Base-by-base conservation (phyloP, 2,888 invertebrate species). In the Aleiodes testaceus region DNA sequence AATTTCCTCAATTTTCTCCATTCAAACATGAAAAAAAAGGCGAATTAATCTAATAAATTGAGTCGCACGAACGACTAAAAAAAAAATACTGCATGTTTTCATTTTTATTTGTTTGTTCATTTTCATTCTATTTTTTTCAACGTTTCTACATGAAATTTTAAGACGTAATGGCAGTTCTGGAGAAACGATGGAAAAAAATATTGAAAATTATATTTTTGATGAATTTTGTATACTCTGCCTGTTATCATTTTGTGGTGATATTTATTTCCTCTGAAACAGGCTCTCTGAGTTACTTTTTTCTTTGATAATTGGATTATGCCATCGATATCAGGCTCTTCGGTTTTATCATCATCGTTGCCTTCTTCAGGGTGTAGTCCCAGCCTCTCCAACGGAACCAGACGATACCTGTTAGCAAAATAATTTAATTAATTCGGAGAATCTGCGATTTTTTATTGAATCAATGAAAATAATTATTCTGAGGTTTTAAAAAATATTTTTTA, bases 351-450 rank as follows among this genome's bases (percentile, higher is more conserved):
- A 97, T 96, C 72, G 92, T 92, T 1, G 97, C 95, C 81, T 92
- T 92, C 88, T 96, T 96, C 75, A 97, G 88, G 16, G 96, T 96
- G 89, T 97, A 97, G 88, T 96, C 96, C 96, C 97, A 97, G 68
- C 97, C 96, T 88, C 95, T 92, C 96, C 96, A 97, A 82, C 96
- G 93, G 92, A 96, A 97, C 96, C 96, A 97, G 5, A 97, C 96
- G 79, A 97, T 96, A 76, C 95, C 94, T 94, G 87, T 26, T 61
- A 49, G 70, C 52, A 72, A 49, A 47, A 70, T 18, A 20, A 49
- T 36, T 22, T 30, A 52, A 45, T 64, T 16, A 52, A 36, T 50
- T n/a, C n/a, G n/a, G n/a, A n/a, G n/a, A n/a, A n/a, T n/a, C n/a
- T n/a, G n/a, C n/a, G n/a, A n/a, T n/a, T n/a, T n/a, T n/a, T n/a